Base-by-base conservation (phyloP, 1,140 invertebrate genomes). In the Meloidogyne exigua region DNA sequence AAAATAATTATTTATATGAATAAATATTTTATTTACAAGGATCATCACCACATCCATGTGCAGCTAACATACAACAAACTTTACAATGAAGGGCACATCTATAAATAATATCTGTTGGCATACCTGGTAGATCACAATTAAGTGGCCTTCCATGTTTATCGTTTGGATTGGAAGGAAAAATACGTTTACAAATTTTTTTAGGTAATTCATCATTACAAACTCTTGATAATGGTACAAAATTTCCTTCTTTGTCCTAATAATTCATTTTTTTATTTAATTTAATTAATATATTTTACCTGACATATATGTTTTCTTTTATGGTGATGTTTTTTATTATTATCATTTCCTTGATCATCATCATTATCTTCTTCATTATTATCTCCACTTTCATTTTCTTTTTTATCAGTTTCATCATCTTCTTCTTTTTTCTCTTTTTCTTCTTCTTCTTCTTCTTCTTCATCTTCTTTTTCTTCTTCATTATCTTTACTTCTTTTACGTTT, bases 11-110 rank as follows among this genome's bases (percentile, higher is more conserved):
- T 25, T 21, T 18, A 62, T 26, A 62, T 36, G n/a, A n/a, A 64
- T 10, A 12, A 12, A 26, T 72, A 3, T 3, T 65, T 42, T 62
- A 39, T n/a, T 42, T 68, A 76, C 74, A 62, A 15, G 75, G 69
- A 65, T 76, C 44, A 26, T 76, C 75, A 3, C 75, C 75, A 64
- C 75, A 76, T 12, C 75, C 75, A 44, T 76, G 36, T 36, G 49
- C 75, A n/a, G 49, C 49, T 36, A 72, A 23, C 28, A 68, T 66
- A 71, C 75, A 76, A 65, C 75, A 76, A 0, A 73, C 57, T 71
- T 76, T 76, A 67, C 75, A 76, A 71, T 76, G 75, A 26, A 73
- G 66, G 23, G 75, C 75, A 42, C 75, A 76, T 42, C 32, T 76
- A 25, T 76, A 67, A 2, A 26, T 21, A 26, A 72, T 28, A 21